Base-by-base conservation (phyloP, 1,140 invertebrate species). In the Goniozus legneri region DNA sequence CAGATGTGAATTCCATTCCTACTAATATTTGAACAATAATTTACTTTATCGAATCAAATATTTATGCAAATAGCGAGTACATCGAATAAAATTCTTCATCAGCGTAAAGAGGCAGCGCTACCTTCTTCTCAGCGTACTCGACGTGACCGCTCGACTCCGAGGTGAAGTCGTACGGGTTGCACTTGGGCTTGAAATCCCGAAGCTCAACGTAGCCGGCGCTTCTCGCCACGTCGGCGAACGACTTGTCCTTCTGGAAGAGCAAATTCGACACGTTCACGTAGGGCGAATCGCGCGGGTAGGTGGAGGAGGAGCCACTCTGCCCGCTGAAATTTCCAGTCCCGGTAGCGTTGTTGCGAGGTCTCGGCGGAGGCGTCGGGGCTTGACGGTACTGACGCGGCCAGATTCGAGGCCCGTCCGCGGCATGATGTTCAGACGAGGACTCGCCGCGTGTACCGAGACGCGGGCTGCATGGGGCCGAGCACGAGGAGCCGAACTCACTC, bases 341-440 rank as follows among this genome's bases (percentile, higher is more conserved):
- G 56, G 62, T 13, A 65, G 33, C 1, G 64, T 64, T 32, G 58
- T 66, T 65, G 44, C 67, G 68, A 10, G 75, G 75, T 18, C 75
- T 45, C 8, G 76, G 75, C 6, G 76, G 73, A 3, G 80, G 77
- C 13, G 74, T 62, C 7, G 83, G 82, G 15, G 83, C 78, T 44
- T 80, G 78, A 32, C 80, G 80, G 21, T 76, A 64, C 2, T 80
- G 72, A 12, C 85, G 77, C 3, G 86, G 82, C 76, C 86, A 58
- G 66, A 84, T 86, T n/a, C n/a, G n/a, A n/a, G 50, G 83, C 84
- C 8, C 85, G 81, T 1, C 51, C 79, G 75, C 51, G 60, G 12
- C 51, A 15, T 19, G 50, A 48, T 44, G 60, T 46, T 54, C 60
- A 50, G 43, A 51, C 34, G 50, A 35, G 12, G 71, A 64, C 7